Percentiles rank a stretch among this genome's conserved stretches.
Conservation (phyloP, 2,888 invertebrate genomes). For the Lithophane semibrunnea region DNA sequence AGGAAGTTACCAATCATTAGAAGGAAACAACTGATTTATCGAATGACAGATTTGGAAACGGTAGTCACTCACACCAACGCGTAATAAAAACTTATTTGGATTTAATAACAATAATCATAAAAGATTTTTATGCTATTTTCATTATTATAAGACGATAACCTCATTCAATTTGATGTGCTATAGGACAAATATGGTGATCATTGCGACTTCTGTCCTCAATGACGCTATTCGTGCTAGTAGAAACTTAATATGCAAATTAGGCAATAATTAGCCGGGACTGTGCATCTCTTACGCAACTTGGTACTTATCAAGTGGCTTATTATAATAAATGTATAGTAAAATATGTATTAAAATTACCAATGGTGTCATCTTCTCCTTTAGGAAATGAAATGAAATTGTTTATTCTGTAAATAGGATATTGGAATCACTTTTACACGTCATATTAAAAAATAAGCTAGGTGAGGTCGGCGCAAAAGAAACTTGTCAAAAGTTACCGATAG, state of each 20-base stretch:
- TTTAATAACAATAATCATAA: conserved; percentile 34
- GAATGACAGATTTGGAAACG: conserved; percentile 51
- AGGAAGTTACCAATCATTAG: conserved; percentile 68
- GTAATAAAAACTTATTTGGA: conserved; percentile 50
- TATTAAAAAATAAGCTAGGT: no score
- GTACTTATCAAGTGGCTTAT: neutral
- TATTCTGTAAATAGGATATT: no score
- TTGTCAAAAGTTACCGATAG: no score
- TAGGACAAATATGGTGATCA: conserved; percentile 19
- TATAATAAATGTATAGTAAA: conserved; percentile 7
- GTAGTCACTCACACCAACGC: conserved; percentile 59
- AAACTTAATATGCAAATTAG: conserved; percentile 30
- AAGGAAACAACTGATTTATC: conserved; percentile 57
- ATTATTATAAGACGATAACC: conserved; percentile 14
- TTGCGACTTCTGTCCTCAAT: conserved; percentile 32
- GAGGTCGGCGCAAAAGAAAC: neutral
- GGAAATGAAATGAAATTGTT: neutral
- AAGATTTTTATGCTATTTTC: conserved; percentile 36
- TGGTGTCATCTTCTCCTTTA: conserved; percentile 3
- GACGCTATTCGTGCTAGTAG: conserved; percentile 10
- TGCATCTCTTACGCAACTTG: conserved; percentile 10
- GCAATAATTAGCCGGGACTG: conserved; percentile 19
- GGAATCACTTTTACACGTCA: no score
- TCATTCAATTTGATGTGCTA: conserved; percentile 17
- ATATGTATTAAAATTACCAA: neutral